These are phyloP conservation scores for Siderastrea radians DNA, from an alignment of 92 coral and sea anemone species.

Conservation along the genomic window DNA sequence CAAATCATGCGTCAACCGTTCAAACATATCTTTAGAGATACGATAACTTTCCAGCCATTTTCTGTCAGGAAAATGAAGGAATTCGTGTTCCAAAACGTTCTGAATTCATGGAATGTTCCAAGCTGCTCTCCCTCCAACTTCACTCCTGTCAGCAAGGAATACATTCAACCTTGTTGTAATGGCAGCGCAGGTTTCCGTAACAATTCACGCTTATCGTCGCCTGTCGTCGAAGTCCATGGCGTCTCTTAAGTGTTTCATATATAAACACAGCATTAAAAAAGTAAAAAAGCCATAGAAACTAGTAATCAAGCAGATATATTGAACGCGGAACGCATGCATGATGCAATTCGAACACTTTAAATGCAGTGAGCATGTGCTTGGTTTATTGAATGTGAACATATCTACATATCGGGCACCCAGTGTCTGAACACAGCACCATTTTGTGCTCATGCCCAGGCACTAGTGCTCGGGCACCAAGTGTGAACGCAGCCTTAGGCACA, in stretches of 20 bases:
- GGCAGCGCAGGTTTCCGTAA: constrained; percentile 43
- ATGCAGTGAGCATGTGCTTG: constrained; percentile 31
- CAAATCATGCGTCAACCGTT: constrained; percentile 53
- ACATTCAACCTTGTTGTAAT: constrained; percentile 33
- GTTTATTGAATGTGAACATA: constrained; percentile 38
- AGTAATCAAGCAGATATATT: constrained; percentile 41
- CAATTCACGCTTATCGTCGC: constrained; percentile 53
- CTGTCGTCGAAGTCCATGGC: constrained; percentile 39
- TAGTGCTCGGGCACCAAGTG: too few relatives aligned
- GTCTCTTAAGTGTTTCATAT: constrained; percentile 43
- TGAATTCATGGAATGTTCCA: constrained; percentile 46
- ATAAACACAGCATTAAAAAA: constrained; percentile 35
- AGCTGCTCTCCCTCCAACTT: constrained; percentile 47
- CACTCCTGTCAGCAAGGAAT: constrained; percentile 29
- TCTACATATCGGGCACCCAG: constrained; percentile 21
- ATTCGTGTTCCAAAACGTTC: constrained; percentile 65
- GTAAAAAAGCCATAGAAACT: constrained; percentile 43
- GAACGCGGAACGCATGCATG: constrained; percentile 51
- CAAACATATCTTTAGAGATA: constrained; percentile 57
- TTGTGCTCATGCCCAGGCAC: not conserved
- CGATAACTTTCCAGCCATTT: constrained; percentile 77
- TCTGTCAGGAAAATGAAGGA: constrained; percentile 61
- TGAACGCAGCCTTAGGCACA: not conserved
- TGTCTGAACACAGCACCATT: constrained; percentile 49
- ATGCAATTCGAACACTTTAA: constrained; percentile 26